phyloP scores from a whole-genome alignment of 2,113 vertebrate species.

The Triplophysa dalaica region DNA sequence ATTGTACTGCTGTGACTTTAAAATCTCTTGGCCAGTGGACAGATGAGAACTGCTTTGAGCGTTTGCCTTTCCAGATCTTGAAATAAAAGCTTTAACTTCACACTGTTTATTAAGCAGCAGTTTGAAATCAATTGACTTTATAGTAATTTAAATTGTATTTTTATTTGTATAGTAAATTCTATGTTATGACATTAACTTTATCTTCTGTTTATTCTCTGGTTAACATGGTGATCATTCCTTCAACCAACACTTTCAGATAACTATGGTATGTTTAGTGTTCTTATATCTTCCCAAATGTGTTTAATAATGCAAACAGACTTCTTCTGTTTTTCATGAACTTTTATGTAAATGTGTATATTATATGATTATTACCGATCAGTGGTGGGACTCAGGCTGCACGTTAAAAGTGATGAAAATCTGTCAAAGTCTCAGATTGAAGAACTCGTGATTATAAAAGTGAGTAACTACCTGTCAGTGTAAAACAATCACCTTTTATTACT shows the following conservation, averaged over 20 bases:
- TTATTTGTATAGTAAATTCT: too few species aligned
- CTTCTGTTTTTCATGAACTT: neutral
- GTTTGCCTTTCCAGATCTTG: neutral
- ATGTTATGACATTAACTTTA: too few species aligned
- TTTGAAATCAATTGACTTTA: neutral
- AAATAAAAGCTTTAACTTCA: neutral
- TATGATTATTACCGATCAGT: neutral
- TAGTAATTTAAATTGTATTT: too few species aligned
- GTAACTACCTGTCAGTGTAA: neutral
- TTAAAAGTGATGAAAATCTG: slow-evolving; percentile 4
- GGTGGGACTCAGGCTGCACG: neutral
- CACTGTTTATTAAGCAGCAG: neutral
- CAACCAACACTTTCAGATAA: too few species aligned
- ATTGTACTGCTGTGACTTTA: slow-evolving; percentile 30
- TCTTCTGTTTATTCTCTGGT: too few species aligned
- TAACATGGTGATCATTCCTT: too few species aligned
- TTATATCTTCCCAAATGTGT: too few species aligned
- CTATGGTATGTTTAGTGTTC: too few species aligned
- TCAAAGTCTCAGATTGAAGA: slow-evolving; percentile 1
- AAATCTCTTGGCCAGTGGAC: slow-evolving; percentile 10
- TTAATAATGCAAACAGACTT: too few species aligned
- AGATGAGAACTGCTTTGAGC: slow-evolving; percentile 15
- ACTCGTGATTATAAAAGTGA: slow-evolving; percentile 1
- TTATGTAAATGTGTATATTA: too few species aligned
- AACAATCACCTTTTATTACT: too few species aligned